Conservation (phyloP, 2,888 invertebrate genomes). For the Plagodis pulveraria region DNA sequence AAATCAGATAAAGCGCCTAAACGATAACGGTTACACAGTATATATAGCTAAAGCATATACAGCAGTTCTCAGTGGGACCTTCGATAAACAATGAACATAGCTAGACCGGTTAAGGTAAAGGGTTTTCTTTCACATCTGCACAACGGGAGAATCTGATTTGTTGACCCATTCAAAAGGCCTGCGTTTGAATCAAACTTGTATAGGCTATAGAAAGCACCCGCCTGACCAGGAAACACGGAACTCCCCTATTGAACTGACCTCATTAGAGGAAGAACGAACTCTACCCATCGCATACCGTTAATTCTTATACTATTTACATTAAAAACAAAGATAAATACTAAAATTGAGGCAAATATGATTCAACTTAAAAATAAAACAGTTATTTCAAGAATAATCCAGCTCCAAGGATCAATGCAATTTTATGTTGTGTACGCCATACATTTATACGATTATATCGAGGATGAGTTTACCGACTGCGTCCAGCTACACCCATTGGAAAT, state of each 20-base stretch:
- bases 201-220: constrained; percentile 21
- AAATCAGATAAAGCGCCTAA: constrained; percentile 27
- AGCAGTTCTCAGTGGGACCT: constrained; percentile 36
- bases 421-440: constrained; percentile 24
- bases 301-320: constrained; percentile 8
- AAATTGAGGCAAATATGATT: constrained; percentile 4
- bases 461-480: constrained; percentile 25
- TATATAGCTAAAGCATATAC: constrained; percentile 43
- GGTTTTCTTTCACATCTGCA: constrained; percentile 26
- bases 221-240: constrained; percentile 18
- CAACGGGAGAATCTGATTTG: constrained; percentile 35
- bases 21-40: constrained; percentile 43
- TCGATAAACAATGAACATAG: constrained; percentile 43
- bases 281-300: constrained; percentile 13
- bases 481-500: constrained; percentile 13
- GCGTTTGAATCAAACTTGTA: constrained; percentile 25
- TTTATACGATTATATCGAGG: constrained; percentile 23
- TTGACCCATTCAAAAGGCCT: constrained; percentile 34
- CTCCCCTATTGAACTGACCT: constrained; percentile 21
- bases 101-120: constrained; percentile 31
- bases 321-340: constrained; percentile 2
- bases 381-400: constrained; percentile 18
- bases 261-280: constrained; percentile 23
- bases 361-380: constrained; percentile 12
- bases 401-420: constrained; percentile 26